These are phyloP conservation scores for Daktulosphaira vitifoliae DNA, from an alignment of 1,140 invertebrate genomes.

Conservation along the genomic window DNA sequence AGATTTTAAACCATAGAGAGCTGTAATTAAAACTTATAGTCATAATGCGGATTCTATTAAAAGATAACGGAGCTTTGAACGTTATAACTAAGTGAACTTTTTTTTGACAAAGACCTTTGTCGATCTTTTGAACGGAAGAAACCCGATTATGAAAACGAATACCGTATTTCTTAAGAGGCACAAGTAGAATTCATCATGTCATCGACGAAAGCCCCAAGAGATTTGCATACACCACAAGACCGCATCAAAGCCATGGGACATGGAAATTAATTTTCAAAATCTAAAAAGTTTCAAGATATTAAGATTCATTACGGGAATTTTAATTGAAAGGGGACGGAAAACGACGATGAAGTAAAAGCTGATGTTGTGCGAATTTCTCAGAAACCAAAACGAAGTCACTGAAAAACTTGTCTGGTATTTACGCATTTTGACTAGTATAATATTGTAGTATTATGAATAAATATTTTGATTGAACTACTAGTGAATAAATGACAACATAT, in stretches of 20 bases:
- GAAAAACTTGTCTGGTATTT: no score
- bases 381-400: no score
- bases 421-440: no score
- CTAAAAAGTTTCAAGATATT: neutral
- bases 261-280: slow-evolving; percentile 9
- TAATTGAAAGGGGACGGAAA: no score
- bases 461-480: no score
- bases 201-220: neutral
- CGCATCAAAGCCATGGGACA: slow-evolving; percentile 1
- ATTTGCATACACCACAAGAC: neutral
- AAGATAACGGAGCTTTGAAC: neutral
- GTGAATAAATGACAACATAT: no score
- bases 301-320: no score
- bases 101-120: slow-evolving; percentile 24
- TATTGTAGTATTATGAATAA: no score
- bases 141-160: slow-evolving; percentile 15
- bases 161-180: neutral
- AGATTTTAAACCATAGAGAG: neutral
- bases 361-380: no score
- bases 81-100: neutral
- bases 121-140: slow-evolving; percentile 2
- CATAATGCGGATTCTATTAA: slow-evolving; percentile 30
- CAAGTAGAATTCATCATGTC: neutral
- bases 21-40: slow-evolving; percentile 29
- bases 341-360: no score